Conservation (phyloP, 1,140 invertebrate species). For the Pogonomyrmex barbatus region DNA sequence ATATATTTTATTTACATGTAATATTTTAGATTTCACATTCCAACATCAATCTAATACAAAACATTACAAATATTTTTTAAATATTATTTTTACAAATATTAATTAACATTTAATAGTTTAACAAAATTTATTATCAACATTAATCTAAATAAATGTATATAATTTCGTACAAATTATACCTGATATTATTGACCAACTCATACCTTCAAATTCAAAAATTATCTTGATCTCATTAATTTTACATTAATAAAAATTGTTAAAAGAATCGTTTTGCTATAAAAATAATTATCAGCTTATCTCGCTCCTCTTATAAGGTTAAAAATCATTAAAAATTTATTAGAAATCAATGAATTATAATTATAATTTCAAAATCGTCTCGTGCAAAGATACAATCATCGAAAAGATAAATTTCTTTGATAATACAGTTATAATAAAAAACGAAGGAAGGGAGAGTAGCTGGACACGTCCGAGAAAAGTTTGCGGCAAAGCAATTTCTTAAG, state of each 20-base stretch:
- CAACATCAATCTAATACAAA: not conserved
- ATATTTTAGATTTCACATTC: not conserved
- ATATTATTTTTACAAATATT: not conserved
- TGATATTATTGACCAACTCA: not conserved
- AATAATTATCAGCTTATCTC: constrained; percentile 1
- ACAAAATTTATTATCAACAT: not conserved
- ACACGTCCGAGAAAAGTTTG: constrained; percentile 28
- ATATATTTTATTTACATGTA: not conserved
- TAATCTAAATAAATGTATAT: not conserved
- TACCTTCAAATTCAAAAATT: constrained; percentile 3
- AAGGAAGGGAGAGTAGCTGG: not conserved
- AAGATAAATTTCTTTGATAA: constrained; percentile 17
- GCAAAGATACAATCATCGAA: not conserved
- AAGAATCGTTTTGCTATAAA: not conserved
- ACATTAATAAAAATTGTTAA: not conserved
- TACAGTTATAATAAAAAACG: not conserved
- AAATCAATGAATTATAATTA: not conserved
- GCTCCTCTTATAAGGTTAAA: not conserved
- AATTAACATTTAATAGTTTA: not conserved
- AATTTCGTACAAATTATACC: not conserved
- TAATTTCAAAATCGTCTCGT: not conserved
- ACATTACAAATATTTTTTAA: not conserved
- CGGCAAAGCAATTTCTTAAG: constrained; percentile 72
- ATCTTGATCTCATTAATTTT: not conserved
- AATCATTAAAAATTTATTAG: not conserved